phyloP scores from a whole-genome alignment of 2,888 invertebrate genomes.

The Bombylius discolor region DNA sequence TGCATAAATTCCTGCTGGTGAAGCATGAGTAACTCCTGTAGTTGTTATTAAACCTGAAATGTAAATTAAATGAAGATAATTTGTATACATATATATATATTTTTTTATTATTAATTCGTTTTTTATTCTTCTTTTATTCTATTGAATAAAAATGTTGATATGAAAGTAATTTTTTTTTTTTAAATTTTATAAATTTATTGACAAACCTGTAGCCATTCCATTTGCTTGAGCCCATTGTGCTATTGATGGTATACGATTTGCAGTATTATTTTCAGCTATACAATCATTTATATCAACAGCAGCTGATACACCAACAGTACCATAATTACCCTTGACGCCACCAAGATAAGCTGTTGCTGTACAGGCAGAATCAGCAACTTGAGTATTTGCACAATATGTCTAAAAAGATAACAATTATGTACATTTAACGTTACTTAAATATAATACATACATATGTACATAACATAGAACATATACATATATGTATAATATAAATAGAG shows the following conservation, averaged over 20 bases:
- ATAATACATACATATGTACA: not conserved
- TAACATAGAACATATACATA: no score
- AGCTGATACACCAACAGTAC: conserved; percentile 61
- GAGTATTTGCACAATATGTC: conserved; percentile 66
- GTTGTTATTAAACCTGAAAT: conserved; percentile 55
- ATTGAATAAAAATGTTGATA: no score
- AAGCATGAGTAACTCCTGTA: conserved; percentile 66
- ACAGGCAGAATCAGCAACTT: conserved; percentile 76
- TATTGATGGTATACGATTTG: conserved; percentile 51
- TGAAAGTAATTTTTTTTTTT: no score
- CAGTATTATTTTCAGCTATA: conserved; percentile 41
- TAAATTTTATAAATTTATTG: not conserved
- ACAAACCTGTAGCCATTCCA: conserved; percentile 45
- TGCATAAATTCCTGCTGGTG: conserved; percentile 63
- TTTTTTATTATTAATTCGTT: not conserved
- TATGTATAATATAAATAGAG: not conserved
- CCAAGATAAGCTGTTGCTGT: conserved; percentile 68
- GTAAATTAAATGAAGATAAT: not conserved
- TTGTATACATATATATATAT: not conserved
- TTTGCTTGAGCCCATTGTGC: conserved; percentile 56
- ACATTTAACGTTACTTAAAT: not conserved
- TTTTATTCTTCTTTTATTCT: not conserved
- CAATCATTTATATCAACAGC: conserved; percentile 54
- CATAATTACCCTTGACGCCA: conserved; percentile 67
- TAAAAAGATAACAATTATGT: conserved; percentile 23